Conservation (phyloP, 2,797 vertebrate species). For the Nannoperca australis region DNA sequence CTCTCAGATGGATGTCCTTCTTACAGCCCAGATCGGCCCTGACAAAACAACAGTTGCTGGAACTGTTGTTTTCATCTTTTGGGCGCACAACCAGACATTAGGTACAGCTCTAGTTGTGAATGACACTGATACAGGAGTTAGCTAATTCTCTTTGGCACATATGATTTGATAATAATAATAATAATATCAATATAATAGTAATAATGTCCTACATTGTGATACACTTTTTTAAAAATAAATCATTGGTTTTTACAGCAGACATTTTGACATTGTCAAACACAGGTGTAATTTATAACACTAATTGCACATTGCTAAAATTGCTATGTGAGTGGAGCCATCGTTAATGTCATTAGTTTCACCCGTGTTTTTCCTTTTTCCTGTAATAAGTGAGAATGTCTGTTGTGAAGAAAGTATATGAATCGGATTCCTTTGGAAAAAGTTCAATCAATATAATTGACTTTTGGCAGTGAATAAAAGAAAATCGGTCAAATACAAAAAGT, state of each 20-base stretch:
- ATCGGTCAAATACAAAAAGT: neutral
- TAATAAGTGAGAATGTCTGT: neutral
- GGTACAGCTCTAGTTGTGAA: conserved; percentile 75
- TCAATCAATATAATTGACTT: neutral
- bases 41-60: too few species aligned
- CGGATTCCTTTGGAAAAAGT: neutral
- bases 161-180: too few species aligned
- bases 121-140: neutral
- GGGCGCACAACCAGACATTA: conserved; percentile 95
- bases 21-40: conserved; percentile 82
- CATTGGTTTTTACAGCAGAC: too few species aligned
- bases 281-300: neutral
- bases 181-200: too few species aligned
- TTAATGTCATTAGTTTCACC: neutral
- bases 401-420: neutral
- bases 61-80: conserved; percentile 88
- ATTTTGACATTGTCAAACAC: neutral
- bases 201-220: neutral
- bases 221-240: too few species aligned
- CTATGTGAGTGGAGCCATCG: neutral
- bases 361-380: neutral
- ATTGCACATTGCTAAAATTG: neutral
- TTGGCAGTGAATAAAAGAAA: neutral
- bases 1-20: conserved; percentile 97
- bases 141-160: neutral